A percentile compares a stretch with the other conserved stretches of the same genome.
Conservation (phyloP, 2,113 vertebrate genomes). For the Urocynchramus pylzowi region DNA sequence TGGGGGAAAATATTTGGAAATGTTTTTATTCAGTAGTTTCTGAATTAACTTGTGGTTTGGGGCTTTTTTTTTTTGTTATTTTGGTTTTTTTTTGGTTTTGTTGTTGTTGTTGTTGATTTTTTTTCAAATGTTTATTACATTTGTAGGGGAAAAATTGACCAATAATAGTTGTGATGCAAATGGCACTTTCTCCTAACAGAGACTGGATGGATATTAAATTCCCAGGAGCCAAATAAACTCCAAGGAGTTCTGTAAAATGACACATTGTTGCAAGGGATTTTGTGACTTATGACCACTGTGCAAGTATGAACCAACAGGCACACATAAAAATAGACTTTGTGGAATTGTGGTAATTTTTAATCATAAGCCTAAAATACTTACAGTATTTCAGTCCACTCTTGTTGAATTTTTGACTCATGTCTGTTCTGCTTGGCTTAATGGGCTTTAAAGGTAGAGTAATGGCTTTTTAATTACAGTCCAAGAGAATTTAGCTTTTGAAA, state of each 20-base stretch:
- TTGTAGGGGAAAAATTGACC: neutral
- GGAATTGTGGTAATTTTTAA: neutral
- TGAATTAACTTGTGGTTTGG: neutral
- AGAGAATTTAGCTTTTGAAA: neutral
- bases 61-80: no score
- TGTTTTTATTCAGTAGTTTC: neutral
- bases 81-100: no score
- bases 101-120: neutral
- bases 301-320: neutral
- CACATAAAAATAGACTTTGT: neutral
- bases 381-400: neutral
- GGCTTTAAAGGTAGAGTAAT: neutral
- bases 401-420: neutral
- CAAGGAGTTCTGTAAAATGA: neutral
- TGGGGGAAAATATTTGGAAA: accelerated
- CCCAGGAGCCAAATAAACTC: neutral
- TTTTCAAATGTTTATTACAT: neutral
- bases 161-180: neutral
- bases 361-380: neutral
- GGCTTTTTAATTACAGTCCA: neutral
- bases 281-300: neutral
- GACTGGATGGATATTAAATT: neutral
- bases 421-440: neutral
- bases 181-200: neutral
- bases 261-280: neutral